Conservation (phyloP, 2,113 vertebrate genomes). For the Prunella himalayana region DNA sequence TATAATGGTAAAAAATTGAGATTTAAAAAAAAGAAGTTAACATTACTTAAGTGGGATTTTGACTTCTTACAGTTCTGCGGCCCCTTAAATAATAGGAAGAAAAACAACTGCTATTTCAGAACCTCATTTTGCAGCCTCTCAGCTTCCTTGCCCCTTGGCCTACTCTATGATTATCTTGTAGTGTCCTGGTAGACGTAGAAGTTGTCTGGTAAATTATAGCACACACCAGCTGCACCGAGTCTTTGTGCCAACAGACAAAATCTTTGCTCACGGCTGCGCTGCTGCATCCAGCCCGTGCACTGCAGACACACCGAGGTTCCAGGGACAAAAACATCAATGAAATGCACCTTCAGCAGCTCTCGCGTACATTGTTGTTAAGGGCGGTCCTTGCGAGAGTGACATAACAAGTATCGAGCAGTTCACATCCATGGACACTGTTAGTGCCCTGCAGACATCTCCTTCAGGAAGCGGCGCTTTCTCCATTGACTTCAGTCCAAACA, state of each 20-base stretch:
- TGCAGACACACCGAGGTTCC: neutral
- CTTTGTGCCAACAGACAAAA: slow-evolving; percentile 16
- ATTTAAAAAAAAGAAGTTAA: neutral
- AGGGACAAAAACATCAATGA: slow-evolving; percentile 44
- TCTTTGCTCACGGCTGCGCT: neutral
- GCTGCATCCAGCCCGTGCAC: slow-evolving; percentile 21
- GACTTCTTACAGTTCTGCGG: neutral
- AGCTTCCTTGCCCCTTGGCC: slow-evolving; percentile 6
- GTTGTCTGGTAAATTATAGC: slow-evolving; percentile 24
- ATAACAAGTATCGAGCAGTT: neutral
- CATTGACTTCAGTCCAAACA: neutral
- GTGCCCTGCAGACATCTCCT: neutral
- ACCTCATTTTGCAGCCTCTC: neutral
- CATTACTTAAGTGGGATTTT: neutral
- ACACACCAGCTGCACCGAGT: slow-evolving; percentile 15
- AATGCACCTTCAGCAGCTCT: slow-evolving; percentile 40
- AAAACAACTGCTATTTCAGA: neutral
- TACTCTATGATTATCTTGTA: neutral
- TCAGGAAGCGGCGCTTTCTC: neutral
- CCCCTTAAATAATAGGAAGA: slow-evolving; percentile 7
- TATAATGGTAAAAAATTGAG: neutral
- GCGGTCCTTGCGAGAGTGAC: neutral
- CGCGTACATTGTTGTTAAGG: neutral
- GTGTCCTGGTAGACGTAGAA: neutral
- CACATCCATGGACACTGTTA: neutral